Conservation (phyloP, 2,113 vertebrate species). For the Asarcornis scutulata region DNA sequence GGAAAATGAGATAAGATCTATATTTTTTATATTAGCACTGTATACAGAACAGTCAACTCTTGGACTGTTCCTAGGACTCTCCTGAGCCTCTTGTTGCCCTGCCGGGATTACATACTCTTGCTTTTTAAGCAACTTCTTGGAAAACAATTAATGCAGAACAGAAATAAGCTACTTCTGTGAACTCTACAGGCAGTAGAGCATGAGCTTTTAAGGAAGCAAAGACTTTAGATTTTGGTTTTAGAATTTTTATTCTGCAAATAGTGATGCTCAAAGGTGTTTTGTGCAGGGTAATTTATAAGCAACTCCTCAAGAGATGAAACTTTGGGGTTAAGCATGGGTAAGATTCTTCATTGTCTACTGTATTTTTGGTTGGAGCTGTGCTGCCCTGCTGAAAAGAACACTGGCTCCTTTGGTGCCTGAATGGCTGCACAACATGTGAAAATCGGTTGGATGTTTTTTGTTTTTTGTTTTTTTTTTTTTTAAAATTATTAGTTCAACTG, state of each 20-base stretch:
- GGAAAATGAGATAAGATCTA: not conserved
- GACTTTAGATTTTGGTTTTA: not conserved
- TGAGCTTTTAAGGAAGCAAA: not conserved
- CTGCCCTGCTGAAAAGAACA: not conserved
- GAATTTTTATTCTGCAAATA: not conserved
- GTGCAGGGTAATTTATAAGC: not conserved
- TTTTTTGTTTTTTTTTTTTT: not conserved
- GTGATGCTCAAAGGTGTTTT: not conserved
- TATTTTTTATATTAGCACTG: not conserved
- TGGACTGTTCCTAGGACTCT: not conserved
- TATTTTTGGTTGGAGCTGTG: not conserved
- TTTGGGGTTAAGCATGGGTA: not conserved
- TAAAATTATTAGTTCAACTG: not conserved
- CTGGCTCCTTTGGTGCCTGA: not conserved
- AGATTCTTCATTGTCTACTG: not conserved
- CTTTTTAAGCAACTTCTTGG: not conserved
- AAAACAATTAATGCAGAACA: not conserved
- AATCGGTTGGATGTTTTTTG: not conserved
- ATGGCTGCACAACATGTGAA: not conserved
- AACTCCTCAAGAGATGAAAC: not conserved
- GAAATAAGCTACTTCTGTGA: not conserved
- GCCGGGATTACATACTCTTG: not conserved
- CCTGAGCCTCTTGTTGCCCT: not conserved
- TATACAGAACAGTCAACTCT: not conserved
- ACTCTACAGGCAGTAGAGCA: accelerated